Evolutionary conservation across 1,140 invertebrate species (phyloP), one percentile per base, ranked within the genome.

Genomic region (Anoplophora glabripennis): DNA sequence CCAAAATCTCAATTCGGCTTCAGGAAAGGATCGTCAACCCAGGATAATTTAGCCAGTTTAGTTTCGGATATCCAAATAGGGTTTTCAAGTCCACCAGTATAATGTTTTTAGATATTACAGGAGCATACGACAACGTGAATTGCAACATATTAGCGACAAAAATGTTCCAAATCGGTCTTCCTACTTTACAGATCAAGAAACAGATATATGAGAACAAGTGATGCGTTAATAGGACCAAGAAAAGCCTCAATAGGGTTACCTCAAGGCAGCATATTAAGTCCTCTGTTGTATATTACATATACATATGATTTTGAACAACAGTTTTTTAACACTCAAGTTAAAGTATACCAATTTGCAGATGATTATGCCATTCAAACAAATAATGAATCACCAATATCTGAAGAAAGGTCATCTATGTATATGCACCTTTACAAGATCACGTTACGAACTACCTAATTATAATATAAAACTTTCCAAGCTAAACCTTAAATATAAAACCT

Each of bases 1-100:
- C 33, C 45, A 7, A 37, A 49, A n/a, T 21, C 35, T 4, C 46
- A 57, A 42, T 49, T 14, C 21, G 56, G 56, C 12, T 57, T 51
- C 34, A 12, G 45, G 28, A 42, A 12, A 45, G 35, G 35, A 12
- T 12, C 14, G 5, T 28, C 15, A 12, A 55, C 38, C 17, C 47
- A 49, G 11, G 53, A 55, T n/a, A 12, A n/a, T 28, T 9, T 45
- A 14, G 38, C 41, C 4, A 40, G 45, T 11, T n/a, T 55, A 9
- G 12, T 55, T n/a, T 11, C 15, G 10, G 53, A 55, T 7, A 55
- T 55, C 5, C 36, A 55, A 41, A 40, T 12, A n/a, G 11, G 11
- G 8, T 40, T 12, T 40, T 40, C 38, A 40, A 15, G 8, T 40
- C 11, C 2, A n/a, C 14, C 4, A 40, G 11, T n/a, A 12, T n/a